A percentile compares a stretch with the other conserved stretches of the same genome.
Conservation (phyloP, 2,888 invertebrate genomes). For the Drosophila buzzatii region DNA sequence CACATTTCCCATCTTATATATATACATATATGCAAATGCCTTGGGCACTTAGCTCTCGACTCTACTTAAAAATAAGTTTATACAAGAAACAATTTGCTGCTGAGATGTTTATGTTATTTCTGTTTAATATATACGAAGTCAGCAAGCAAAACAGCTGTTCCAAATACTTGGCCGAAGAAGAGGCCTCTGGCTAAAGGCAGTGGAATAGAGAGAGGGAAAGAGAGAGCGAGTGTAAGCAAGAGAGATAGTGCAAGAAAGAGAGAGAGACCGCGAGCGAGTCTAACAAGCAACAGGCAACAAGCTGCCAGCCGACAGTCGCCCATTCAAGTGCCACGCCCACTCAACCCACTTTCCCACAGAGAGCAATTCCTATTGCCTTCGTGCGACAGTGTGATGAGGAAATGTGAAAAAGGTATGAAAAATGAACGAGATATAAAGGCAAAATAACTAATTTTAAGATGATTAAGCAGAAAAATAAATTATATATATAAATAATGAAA, state of each 20-base stretch:
- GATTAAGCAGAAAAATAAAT: background rate
- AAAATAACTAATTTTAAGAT: background rate
- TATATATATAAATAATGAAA: background rate
- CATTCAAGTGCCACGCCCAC: slow-evolving; percentile 19
- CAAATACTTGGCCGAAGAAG: slow-evolving; percentile 36
- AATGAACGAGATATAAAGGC: background rate
- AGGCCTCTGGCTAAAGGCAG: slow-evolving; percentile 25
- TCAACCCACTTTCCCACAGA: slow-evolving; percentile 1
- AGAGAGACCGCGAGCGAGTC: background rate
- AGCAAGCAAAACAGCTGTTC: slow-evolving; percentile 63
- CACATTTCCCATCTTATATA: slow-evolving; percentile 31
- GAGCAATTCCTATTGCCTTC: slow-evolving; percentile 24
- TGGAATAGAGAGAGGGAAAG: background rate
- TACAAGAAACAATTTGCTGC: slow-evolving; percentile 37
- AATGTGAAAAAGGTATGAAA: background rate
- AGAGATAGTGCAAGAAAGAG: background rate
- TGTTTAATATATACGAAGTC: slow-evolving; percentile 23
- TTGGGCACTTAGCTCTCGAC: slow-evolving; percentile 37
- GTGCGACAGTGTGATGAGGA: slow-evolving; percentile 35
- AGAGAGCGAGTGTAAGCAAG: background rate
- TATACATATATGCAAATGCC: slow-evolving; percentile 16
- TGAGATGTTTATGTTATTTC: slow-evolving; percentile 52
- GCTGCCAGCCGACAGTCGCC: slow-evolving; percentile 51
- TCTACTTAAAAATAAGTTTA: slow-evolving; percentile 50
- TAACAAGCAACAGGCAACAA: slow-evolving; percentile 69